A percentile compares a stretch with the other conserved stretches of the same genome.
Evolutionary conservation across 2,888 invertebrate species (phyloP).

Genomic region (Tineola bisselliella): DNA sequence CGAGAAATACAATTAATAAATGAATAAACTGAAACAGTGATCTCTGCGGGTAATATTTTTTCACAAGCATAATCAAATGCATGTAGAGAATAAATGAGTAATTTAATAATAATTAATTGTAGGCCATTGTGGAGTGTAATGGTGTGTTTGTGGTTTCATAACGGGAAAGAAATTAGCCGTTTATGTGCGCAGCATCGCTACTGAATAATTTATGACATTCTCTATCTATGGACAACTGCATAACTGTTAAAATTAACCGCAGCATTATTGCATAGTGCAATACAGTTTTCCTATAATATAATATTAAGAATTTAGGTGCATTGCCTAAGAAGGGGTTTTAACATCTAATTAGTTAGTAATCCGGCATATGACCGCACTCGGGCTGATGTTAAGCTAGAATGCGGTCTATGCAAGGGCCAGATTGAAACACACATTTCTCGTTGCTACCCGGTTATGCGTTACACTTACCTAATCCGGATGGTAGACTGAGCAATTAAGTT

Average conservation of each 20-base stretch:
- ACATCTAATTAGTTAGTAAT: too few species aligned
- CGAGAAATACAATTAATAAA: too few species aligned
- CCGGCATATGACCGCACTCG: too few species aligned
- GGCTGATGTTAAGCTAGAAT: too few species aligned
- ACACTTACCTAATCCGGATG: too few species aligned
- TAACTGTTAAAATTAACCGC: neutral
- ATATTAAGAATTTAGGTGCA: too few species aligned
- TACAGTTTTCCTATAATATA: neutral
- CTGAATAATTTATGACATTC: neutral
- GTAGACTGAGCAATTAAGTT: too few species aligned
- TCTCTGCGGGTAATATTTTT: neutral
- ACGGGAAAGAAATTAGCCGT: neutral
- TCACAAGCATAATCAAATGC: neutral
- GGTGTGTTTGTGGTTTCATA: neutral
- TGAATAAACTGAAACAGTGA: too few species aligned
- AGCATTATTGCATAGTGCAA: neutral
- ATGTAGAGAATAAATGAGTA: neutral
- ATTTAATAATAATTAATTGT: neutral
- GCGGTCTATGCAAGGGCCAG: too few species aligned
- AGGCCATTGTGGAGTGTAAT: neutral
- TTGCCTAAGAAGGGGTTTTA: too few species aligned
- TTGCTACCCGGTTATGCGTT: too few species aligned
- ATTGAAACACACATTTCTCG: too few species aligned
- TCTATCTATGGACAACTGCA: neutral
- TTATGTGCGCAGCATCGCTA: neutral